Conservation (phyloP, 2,113 vertebrate genomes). For the Cyanoderma ruficeps region DNA sequence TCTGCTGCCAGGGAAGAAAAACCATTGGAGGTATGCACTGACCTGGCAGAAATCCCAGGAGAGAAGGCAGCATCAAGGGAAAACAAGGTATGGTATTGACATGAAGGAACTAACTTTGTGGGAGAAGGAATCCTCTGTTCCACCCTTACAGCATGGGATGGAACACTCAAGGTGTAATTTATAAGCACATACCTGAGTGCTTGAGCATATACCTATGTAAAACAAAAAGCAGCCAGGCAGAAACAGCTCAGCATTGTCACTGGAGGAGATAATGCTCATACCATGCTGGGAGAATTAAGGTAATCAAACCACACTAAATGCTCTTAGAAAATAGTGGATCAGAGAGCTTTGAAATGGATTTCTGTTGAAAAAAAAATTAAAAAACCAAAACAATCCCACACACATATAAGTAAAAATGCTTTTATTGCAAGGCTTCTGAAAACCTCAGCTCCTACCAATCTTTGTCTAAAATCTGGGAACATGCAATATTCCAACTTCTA, state of each 20-base stretch:
- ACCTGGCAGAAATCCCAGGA: neutral
- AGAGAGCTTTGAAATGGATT: neutral
- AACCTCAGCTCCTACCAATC: neutral
- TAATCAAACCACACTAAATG: neutral
- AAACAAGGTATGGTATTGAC: neutral
- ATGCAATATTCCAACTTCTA: neutral
- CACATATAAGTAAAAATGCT: neutral
- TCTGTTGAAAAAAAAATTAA: neutral
- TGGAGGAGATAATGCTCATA: neutral
- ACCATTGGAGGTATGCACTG: accelerated
- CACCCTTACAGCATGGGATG: accelerated
- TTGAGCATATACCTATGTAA: neutral
- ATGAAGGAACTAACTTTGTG: neutral
- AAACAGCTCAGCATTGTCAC: neutral
- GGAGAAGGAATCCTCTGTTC: neutral
- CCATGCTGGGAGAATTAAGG: neutral
- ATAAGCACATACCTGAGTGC: neutral
- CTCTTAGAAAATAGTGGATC: neutral
- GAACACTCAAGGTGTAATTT: accelerated
- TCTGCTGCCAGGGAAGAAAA: neutral
- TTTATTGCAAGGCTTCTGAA: neutral
- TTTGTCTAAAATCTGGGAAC: neutral
- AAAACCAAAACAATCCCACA: neutral
- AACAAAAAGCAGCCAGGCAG: neutral
- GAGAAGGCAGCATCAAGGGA: neutral